Percentiles rank a stretch among this genome's conserved stretches.
Evolutionary conservation across 2,888 invertebrate species (phyloP).

Genomic region (Gymnosoma rotundatum): DNA sequence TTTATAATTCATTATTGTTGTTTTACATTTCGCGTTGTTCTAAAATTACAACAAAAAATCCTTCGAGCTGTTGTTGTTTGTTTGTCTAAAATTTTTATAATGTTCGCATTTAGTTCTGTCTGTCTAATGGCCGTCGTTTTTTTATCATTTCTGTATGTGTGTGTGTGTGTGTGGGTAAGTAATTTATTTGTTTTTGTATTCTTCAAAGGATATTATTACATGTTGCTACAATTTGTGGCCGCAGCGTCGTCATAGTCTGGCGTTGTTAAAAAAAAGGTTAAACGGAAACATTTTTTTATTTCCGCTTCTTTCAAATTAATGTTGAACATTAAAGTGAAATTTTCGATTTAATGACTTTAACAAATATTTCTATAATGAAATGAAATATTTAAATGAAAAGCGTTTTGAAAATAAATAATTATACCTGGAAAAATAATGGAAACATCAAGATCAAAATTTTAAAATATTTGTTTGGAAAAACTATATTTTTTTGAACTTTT

Average conservation of each 20-base stretch:
- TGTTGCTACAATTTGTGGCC: conserved; percentile 45
- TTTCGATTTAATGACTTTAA: not conserved
- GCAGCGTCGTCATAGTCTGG: conserved; percentile 20
- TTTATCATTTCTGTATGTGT: conserved; percentile 16
- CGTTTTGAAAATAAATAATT: too few species aligned
- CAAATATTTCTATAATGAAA: too few species aligned
- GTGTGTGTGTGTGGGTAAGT: not conserved
- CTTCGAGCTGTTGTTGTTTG: conserved; percentile 2
- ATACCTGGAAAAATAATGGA: too few species aligned
- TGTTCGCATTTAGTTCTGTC: conserved; percentile 17
- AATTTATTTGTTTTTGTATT: conserved; percentile 19
- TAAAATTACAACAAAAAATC: not conserved
- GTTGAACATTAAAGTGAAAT: not conserved
- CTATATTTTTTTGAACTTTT: too few species aligned
- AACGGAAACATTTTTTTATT: conserved; percentile 56
- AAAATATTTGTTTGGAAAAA: too few species aligned
- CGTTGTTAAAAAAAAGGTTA: not conserved
- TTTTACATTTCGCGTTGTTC: conserved; percentile 6
- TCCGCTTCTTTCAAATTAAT: conserved; percentile 52
- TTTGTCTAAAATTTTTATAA: not conserved
- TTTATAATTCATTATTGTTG: conserved; percentile 31
- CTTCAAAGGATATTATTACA: conserved; percentile 50
- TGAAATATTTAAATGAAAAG: too few species aligned
- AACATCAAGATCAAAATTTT: too few species aligned
- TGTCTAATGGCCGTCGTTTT: conserved; percentile 47